Evolutionary conservation across 35 echinoderm and acorn worm species (phyloP).

Genomic region (Anneissia japonica): DNA sequence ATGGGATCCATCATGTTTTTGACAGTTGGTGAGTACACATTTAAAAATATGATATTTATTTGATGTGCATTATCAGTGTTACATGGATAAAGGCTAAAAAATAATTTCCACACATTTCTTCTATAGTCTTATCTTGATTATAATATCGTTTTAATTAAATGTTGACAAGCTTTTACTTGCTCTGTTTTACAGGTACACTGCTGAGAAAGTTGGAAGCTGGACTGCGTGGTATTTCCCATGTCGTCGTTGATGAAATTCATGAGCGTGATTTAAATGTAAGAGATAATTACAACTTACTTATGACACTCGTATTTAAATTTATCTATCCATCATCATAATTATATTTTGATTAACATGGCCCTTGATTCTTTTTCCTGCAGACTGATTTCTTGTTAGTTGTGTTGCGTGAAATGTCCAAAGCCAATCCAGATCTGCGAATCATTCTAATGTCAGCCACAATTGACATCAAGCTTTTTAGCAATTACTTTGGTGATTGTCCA

Average conservation of each 20-base stretch:
- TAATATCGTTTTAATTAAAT: not conserved
- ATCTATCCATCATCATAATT: not conserved
- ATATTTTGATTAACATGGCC: not conserved
- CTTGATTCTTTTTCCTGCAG: slow-evolving; percentile 15
- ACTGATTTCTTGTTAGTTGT: slow-evolving; percentile 97
- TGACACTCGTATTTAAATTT: no score
- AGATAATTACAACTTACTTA: no score
- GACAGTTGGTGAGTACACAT: slow-evolving; percentile 65
- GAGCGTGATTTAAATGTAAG: slow-evolving; percentile 97
- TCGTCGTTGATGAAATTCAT: slow-evolving; percentile 96
- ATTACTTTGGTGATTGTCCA: slow-evolving; percentile 89
- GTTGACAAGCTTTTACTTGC: not conserved
- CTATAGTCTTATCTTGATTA: no score
- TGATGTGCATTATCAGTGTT: no score
- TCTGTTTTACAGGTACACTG: slow-evolving; percentile 58
- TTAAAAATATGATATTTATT: no score
- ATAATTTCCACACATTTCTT: no score
- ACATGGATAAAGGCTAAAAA: no score
- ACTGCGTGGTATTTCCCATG: slow-evolving; percentile 91
- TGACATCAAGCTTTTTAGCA: slow-evolving; percentile 84
- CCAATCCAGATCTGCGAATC: slow-evolving; percentile 72
- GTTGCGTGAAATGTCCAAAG: slow-evolving; percentile 73
- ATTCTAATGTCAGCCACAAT: slow-evolving; percentile 97
- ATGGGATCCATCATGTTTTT: slow-evolving; percentile 76
- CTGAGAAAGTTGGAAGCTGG: slow-evolving; percentile 82